A percentile compares a stretch with the other conserved stretches of the same genome.
Evolutionary conservation across 2,113 vertebrate species (phyloP).

Genomic region (Vulpes ferrilata): DNA sequence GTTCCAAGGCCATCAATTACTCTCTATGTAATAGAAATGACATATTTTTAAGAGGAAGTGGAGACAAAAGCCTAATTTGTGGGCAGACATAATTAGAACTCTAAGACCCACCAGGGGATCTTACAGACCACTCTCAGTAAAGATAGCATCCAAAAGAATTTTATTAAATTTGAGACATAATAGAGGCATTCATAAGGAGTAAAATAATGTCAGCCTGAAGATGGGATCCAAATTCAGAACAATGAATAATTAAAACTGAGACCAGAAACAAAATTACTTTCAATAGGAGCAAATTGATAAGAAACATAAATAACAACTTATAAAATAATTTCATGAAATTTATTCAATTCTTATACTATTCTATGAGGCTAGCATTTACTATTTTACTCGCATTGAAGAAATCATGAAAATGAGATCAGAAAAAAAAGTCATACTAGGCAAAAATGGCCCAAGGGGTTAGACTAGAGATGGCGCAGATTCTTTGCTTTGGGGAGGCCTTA

Average conservation of each 20-base stretch:
- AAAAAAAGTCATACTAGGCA: neutral
- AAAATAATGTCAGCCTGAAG: neutral
- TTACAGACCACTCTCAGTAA: neutral
- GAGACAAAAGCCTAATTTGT: neutral
- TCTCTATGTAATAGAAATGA: neutral
- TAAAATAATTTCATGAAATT: conserved; percentile 4
- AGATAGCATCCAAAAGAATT: neutral
- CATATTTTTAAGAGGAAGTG: neutral
- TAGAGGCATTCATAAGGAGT: neutral
- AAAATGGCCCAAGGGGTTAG: neutral
- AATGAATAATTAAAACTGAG: conserved; percentile 52
- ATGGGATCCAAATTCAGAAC: neutral
- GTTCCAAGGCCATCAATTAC: neutral
- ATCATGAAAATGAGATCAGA: neutral
- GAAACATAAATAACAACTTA: conserved; percentile 13
- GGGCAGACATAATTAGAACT: neutral
- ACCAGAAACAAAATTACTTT: conserved; percentile 31
- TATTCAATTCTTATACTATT: conserved; percentile 10
- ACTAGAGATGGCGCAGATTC: neutral
- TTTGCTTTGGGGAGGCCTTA: neutral
- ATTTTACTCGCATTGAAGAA: neutral
- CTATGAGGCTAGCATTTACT: neutral
- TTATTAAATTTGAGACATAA: conserved; percentile 14
- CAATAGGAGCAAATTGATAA: conserved; percentile 23
- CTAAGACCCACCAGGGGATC: neutral